Evolutionary conservation across 2,888 invertebrate genomes (phyloP).

Genomic region (Campoplex nolae): DNA sequence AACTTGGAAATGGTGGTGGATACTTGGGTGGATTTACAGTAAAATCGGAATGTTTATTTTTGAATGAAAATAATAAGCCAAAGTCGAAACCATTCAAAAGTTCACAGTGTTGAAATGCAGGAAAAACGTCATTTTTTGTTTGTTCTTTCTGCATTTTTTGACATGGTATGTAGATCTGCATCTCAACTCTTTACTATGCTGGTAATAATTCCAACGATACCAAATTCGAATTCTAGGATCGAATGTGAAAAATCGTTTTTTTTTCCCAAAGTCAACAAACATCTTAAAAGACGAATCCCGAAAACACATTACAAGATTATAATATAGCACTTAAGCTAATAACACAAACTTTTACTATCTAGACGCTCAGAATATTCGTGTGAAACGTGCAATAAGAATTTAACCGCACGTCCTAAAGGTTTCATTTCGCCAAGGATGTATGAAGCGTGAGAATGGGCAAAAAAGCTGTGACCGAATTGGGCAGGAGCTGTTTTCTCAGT

Average conservation of each 20-base stretch:
- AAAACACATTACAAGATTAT: not conserved
- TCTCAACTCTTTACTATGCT: no score
- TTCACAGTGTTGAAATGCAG: no score
- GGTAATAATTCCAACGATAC: not conserved
- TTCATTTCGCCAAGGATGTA: conserved; percentile 7
- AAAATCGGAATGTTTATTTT: no score
- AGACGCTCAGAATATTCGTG: conserved; percentile 16
- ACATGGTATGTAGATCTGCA: no score
- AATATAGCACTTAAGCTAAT: not conserved
- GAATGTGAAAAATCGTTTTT: not conserved
- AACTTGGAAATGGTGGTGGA: no score
- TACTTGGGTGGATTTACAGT: no score
- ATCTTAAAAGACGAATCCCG: no score
- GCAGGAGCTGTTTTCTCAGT: not conserved
- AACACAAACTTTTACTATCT: conserved; percentile 13
- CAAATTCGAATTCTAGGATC: not conserved
- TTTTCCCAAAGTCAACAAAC: not conserved
- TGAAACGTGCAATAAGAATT: conserved; percentile 54
- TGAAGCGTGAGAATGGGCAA: not conserved
- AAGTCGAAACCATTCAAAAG: no score
- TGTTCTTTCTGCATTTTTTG: no score
- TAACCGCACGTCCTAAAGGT: conserved; percentile 64
- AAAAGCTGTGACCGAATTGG: not conserved
- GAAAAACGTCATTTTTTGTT: no score
- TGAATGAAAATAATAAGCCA: no score